Base-by-base conservation (phyloP, 2,113 vertebrate species). In the Pimephales promelas region DNA sequence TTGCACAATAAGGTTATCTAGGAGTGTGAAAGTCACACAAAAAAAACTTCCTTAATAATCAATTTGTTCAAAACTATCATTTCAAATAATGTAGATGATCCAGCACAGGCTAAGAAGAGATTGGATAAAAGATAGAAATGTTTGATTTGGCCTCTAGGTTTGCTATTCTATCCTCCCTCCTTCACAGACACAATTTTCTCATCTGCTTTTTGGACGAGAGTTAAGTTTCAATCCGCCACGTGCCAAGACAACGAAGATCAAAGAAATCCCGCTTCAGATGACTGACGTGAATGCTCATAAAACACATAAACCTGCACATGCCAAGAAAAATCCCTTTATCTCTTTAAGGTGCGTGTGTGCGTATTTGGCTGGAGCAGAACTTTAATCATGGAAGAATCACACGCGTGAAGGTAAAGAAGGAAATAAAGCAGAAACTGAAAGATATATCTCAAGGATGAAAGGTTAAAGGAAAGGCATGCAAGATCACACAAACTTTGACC, bases 271-370 rank as follows among this genome's bases (percentile, higher is more conserved):
- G 2, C 36, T 43, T 68, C 64, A 78, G 64, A 87, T 31, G 7
- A 57, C 20, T 43, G 66, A 83, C 83, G 61, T 49, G 43, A 56
- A 73, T 52, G 31, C 56, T 68, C 83, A 54, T 84, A 84, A 66
- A 87, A 83, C 78, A 76, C 81, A 28, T 54, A 61, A 76, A 81
- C 71, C 66, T 76, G 36, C 26, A 49, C 24, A 28, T 72, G 78
- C 64, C 86, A 82, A n/a, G 77, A 85, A 73, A 83, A 66, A 84
- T 68, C 61, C 47, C 45, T 84, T 78, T 68, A 71, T 77, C 66
- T 47, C n/a, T 71, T 85, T 20, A 28, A 40, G 26, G 74, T 62
- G 36, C 14, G 34, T 57, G 70, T 49, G 20, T 54, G 10, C 9
- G 47, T 62, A 43, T 72, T 45, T 54, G 68, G 18, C 45, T 20